Conservation (phyloP, 2,888 invertebrate genomes). For the Ophraella communa region DNA sequence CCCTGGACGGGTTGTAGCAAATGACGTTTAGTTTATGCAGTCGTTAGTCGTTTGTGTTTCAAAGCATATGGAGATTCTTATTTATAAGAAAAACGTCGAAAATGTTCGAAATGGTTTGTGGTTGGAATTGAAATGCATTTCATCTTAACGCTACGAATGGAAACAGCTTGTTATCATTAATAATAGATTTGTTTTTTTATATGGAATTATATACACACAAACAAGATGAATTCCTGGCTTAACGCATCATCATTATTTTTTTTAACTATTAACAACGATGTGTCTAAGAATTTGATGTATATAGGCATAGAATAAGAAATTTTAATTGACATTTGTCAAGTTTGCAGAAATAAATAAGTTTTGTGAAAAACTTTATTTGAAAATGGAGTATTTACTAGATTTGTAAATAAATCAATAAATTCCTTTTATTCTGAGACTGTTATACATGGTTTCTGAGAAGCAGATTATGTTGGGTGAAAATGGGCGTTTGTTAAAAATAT, state of each 20-base stretch:
- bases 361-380: too few relatives aligned
- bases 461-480: too few relatives aligned
- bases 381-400: too few relatives aligned
- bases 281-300: neutral
- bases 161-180: neutral
- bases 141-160: neutral
- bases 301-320: neutral
- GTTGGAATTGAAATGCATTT: neutral
- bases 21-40: constrained; percentile 29
- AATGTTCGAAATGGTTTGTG: neutral
- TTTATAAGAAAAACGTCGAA: neutral
- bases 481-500: too few relatives aligned
- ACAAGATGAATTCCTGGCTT: neutral
- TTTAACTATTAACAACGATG: too few relatives aligned
- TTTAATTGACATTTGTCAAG: neutral
- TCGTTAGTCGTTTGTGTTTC: constrained; percentile 17
- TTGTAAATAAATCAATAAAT: too few relatives aligned
- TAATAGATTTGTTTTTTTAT: neutral
- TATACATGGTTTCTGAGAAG: too few relatives aligned
- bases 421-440: too few relatives aligned
- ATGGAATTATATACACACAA: neutral
- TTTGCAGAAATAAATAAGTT: too few relatives aligned
- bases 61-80: constrained; percentile 6
- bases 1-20: constrained; percentile 30
- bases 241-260: neutral